A percentile compares a stretch with the other conserved stretches of the same genome.
Conservation (phyloP, 2,113 vertebrate species). For the Tragelaphus scriptus region DNA sequence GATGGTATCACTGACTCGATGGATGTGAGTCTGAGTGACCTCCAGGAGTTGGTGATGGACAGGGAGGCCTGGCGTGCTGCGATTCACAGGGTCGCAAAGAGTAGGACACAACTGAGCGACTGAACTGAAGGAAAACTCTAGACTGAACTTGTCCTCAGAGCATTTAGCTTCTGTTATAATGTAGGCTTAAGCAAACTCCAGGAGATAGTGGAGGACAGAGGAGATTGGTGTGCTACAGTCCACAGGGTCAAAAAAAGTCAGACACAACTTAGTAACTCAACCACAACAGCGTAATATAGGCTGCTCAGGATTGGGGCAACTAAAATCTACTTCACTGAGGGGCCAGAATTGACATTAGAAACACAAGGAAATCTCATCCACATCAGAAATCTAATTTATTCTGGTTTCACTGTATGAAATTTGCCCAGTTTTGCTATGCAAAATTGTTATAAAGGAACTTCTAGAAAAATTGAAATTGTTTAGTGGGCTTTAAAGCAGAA, state of each 20-base stretch:
- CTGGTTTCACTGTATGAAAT: neutral
- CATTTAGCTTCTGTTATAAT: neutral
- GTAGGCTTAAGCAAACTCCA: neutral
- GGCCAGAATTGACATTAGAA: neutral
- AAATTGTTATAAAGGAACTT: neutral
- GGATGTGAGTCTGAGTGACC: no score
- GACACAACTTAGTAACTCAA: neutral
- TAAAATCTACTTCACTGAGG: neutral
- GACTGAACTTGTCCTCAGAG: neutral
- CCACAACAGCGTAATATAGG: neutral
- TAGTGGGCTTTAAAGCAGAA: neutral
- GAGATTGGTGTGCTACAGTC: neutral
- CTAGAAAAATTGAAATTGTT: neutral
- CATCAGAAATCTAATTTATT: neutral
- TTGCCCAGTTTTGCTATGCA: neutral
- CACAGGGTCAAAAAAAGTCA: neutral
- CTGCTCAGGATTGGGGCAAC: neutral
- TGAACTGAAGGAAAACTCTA: neutral
- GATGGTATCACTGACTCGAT: no score
- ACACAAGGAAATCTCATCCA: neutral
- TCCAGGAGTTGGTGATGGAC: no score
- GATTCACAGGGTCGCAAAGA: no score
- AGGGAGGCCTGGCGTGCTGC: no score
- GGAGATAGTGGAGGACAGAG: neutral
- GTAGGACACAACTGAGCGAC: no score